A percentile compares a stretch with the other conserved stretches of the same genome.
Conservation (phyloP, 2,113 vertebrate species). For the Pundamilia nyererei region DNA sequence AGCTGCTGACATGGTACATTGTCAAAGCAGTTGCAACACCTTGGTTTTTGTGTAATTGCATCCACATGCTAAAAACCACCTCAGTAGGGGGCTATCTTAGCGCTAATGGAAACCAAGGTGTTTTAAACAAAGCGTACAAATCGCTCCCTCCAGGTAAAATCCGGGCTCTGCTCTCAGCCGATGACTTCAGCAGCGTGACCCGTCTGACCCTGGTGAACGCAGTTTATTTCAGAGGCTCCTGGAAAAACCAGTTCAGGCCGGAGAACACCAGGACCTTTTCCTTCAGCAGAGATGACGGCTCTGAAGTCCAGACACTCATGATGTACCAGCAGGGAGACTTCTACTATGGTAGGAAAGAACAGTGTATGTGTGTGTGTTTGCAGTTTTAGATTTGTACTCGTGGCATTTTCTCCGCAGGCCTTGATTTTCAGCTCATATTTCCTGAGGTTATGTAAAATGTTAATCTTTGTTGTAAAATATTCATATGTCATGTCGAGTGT, state of each 20-base stretch:
- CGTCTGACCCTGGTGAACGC: conserved; percentile 88
- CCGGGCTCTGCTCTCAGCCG: conserved; percentile 83
- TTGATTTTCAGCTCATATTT: conserved; percentile 13
- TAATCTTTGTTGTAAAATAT: conserved; percentile 42
- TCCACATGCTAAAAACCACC: not conserved
- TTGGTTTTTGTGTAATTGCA: not conserved
- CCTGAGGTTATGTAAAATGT: conserved; percentile 50
- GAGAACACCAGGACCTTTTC: conserved; percentile 97
- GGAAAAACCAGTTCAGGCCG: conserved; percentile 96
- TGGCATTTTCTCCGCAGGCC: not conserved
- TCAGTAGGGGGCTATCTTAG: not conserved
- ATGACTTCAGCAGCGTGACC: conserved; percentile 84
- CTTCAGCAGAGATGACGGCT: conserved; percentile 96
- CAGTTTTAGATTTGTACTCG: not conserved
- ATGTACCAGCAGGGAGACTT: conserved; percentile 99
- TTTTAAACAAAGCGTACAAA: not conserved
- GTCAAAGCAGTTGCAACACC: not conserved
- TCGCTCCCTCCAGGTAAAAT: conserved; percentile 77
- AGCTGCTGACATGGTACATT: not conserved
- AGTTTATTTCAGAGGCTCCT: conserved; percentile 94
- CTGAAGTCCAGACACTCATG: conserved; percentile 96
- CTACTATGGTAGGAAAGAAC: conserved; percentile 83
- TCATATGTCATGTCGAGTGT: conserved; percentile 8
- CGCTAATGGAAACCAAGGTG: not conserved
- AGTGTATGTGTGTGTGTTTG: not conserved